These are phyloP conservation scores for Platycheirus rosarum DNA, from an alignment of 2,888 invertebrate genomes.

Conservation along the genomic window DNA sequence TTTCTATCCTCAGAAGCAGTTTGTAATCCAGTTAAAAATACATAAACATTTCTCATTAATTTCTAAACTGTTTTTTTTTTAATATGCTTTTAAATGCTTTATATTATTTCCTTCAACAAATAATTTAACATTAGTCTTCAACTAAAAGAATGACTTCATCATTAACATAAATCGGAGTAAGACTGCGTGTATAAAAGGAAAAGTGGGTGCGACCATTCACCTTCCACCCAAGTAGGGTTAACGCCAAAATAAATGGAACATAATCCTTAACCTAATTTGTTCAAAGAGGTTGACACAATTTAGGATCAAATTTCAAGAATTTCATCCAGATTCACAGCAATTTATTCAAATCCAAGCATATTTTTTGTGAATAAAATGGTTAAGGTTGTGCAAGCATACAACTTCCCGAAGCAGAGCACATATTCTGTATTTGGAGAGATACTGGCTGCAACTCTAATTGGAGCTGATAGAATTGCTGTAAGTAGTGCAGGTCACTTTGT, in stretches of 20 bases:
- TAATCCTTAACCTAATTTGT: slow-evolving; percentile 65
- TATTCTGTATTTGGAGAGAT: slow-evolving; percentile 81
- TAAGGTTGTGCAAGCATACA: slow-evolving; percentile 82
- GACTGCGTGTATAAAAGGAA: slow-evolving; percentile 58
- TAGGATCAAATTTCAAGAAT: slow-evolving; percentile 52
- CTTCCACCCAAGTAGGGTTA: slow-evolving; percentile 43
- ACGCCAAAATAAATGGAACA: slow-evolving; percentile 51
- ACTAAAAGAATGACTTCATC: slow-evolving; percentile 65
- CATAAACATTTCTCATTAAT: neutral
- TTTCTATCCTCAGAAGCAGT: neutral
- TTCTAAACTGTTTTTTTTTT: neutral
- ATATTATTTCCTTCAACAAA: slow-evolving; percentile 10
- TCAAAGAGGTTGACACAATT: slow-evolving; percentile 48
- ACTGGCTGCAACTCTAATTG: slow-evolving; percentile 80
- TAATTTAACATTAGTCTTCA: slow-evolving; percentile 8
- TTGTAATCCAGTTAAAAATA: neutral
- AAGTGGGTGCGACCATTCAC: slow-evolving; percentile 63
- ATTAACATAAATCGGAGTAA: slow-evolving; percentile 39
- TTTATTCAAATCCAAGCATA: slow-evolving; percentile 5
- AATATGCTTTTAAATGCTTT: slow-evolving; percentile 18
- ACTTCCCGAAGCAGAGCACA: slow-evolving; percentile 81
- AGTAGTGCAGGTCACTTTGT: slow-evolving; percentile 82
- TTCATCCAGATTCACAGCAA: neutral
- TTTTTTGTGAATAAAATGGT: slow-evolving; percentile 78
- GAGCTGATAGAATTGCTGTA: slow-evolving; percentile 80